These are phyloP conservation scores for Drosophila punjabiensis DNA, from an alignment of 1,140 invertebrate genomes.

Conservation along the genomic window DNA sequence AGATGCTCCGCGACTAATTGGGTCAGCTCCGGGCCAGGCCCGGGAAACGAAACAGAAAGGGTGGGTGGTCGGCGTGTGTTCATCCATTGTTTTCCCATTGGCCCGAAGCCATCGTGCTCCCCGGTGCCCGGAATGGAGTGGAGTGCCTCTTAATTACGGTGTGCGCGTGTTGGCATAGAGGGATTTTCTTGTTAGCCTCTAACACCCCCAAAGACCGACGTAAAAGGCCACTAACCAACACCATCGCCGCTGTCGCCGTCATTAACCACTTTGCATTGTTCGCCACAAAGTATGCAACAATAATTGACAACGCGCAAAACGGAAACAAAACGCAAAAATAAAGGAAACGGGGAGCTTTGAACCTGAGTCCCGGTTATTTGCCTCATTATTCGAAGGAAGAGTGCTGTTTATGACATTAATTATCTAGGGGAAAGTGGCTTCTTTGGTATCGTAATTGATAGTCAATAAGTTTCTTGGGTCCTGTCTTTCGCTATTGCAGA, in stretches of 20 bases:
- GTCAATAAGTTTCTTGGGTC: not conserved
- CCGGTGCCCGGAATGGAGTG: conserved; percentile 46
- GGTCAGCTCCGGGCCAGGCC: conserved; percentile 59
- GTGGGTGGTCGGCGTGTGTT: conserved; percentile 38
- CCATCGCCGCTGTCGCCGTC: conserved; percentile 18
- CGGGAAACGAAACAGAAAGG: not conserved
- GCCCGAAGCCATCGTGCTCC: conserved; percentile 44
- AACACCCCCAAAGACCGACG: conserved; percentile 36
- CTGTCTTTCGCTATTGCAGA: not conserved
- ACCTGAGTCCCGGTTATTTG: conserved; percentile 22
- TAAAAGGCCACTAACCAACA: conserved; percentile 9
- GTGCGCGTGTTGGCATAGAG: conserved; percentile 77
- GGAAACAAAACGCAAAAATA: conserved; percentile 48
- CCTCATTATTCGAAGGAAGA: conserved; percentile 25
- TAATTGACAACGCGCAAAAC: conserved; percentile 65
- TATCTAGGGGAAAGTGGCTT: not conserved
- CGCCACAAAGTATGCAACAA: conserved; percentile 64
- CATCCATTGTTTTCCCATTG: conserved; percentile 58
- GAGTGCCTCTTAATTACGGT: conserved; percentile 81
- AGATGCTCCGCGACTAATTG: conserved; percentile 58
- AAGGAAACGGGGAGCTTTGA: conserved; percentile 32
- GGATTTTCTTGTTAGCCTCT: conserved; percentile 74
- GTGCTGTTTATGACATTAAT: conserved; percentile 35
- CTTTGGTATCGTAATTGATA: not conserved
- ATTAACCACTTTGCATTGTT: conserved; percentile 57